Conservation (phyloP, 1,140 invertebrate species). For the Dinoponera quadriceps region DNA sequence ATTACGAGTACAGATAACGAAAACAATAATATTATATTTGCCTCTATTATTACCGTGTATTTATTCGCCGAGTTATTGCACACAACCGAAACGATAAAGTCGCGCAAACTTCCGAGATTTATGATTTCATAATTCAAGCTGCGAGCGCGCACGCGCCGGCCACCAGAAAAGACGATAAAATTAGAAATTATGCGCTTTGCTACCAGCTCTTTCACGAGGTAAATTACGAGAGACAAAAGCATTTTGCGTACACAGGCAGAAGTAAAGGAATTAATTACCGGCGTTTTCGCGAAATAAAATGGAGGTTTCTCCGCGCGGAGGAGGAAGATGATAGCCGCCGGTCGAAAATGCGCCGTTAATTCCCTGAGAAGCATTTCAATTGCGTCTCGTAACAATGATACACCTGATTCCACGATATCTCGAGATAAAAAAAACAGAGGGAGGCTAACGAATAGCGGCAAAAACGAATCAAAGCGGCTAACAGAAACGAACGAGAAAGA, state of each 20-base stretch:
- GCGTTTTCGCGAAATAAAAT: constrained; percentile 10
- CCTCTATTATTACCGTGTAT: constrained; percentile 26
- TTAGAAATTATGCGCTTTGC: constrained; percentile 51
- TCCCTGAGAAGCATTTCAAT: too few species aligned
- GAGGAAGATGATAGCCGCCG: background rate
- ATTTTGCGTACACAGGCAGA: constrained; percentile 13
- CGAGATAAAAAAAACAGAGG: too few species aligned
- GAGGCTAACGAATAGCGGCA: too few species aligned
- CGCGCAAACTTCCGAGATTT: constrained; percentile 35
- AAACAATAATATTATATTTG: too few species aligned
- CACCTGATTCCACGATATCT: too few species aligned
- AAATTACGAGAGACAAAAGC: constrained; percentile 42
- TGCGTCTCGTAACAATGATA: too few species aligned
- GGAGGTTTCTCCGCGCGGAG: background rate
- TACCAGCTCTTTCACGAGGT: constrained; percentile 17
- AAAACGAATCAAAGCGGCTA: too few species aligned
- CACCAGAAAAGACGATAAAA: constrained; percentile 39
- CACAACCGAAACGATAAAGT: constrained; percentile 37
- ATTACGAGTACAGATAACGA: background rate
- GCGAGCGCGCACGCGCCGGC: background rate
- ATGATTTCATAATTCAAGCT: constrained; percentile 43
- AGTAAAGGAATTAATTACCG: constrained; percentile 31
- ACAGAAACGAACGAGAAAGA: too few species aligned
- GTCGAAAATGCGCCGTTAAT: too few species aligned
- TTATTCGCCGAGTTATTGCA: constrained; percentile 4